A percentile compares a stretch with the other conserved stretches of the same genome.
These are phyloP conservation scores for Magallana gigas DNA, from an alignment of 1,140 invertebrate genomes.

Conservation along the genomic window DNA sequence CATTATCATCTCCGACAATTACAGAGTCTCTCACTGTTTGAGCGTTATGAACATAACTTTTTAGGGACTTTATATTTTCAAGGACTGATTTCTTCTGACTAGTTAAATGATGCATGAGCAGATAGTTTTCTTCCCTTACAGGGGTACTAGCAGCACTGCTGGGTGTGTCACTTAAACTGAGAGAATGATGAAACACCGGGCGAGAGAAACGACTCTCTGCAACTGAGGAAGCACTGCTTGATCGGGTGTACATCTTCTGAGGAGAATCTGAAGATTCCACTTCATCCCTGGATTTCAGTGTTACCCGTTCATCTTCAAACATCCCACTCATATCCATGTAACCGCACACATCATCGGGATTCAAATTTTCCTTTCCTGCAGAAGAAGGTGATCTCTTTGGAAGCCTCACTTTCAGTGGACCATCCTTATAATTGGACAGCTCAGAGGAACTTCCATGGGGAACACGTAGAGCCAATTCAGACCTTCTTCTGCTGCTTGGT, in stretches of 20 bases:
- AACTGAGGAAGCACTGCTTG: conserved; percentile 60
- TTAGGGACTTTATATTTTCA: conserved; percentile 61
- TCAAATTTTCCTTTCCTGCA: background rate
- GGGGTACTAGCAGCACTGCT: conserved; percentile 43
- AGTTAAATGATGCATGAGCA: conserved; percentile 59
- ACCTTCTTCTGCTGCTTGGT: conserved; percentile 42
- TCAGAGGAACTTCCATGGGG: conserved; percentile 11
- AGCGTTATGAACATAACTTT: conserved; percentile 59
- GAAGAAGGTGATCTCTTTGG: background rate
- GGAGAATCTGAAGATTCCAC: conserved; percentile 3
- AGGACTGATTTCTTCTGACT: conserved; percentile 54
- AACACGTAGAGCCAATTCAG: background rate
- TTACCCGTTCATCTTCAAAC: conserved; percentile 55
- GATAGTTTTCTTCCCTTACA: conserved; percentile 65
- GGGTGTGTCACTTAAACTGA: conserved; percentile 55
- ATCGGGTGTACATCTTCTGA: conserved; percentile 56
- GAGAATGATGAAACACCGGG: conserved; percentile 43
- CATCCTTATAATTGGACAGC: conserved; percentile 34
- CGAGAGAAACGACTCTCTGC: conserved; percentile 31
- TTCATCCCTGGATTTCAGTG: conserved; percentile 34
- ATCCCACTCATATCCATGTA: conserved; percentile 71
- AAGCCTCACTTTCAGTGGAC: conserved; percentile 9
- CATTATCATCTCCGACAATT: background rate
- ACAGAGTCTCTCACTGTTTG: background rate
- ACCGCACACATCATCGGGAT: conserved; percentile 41